Percentiles rank a stretch among this genome's conserved stretches.
These are phyloP conservation scores for Flexamia atlantica DNA, from an alignment of 2,888 invertebrate species.

Conservation along the genomic window DNA sequence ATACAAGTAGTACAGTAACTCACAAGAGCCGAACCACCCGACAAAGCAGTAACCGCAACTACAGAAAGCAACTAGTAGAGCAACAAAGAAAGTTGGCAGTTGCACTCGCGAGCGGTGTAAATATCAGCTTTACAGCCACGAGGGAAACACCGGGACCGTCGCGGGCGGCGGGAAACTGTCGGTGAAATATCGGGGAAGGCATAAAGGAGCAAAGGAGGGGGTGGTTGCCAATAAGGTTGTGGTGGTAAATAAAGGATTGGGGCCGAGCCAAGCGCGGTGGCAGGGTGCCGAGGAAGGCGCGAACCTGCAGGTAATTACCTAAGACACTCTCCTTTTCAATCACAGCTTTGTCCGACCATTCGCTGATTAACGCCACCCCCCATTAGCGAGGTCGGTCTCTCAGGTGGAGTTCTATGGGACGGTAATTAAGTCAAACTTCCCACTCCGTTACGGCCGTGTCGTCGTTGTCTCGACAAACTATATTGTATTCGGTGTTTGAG, in stretches of 20 bases:
- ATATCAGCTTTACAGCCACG: slow-evolving; percentile 1
- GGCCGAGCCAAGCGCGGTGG: slow-evolving; percentile 12
- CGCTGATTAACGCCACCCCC: slow-evolving; percentile 38
- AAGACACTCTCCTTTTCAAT: slow-evolving; percentile 16
- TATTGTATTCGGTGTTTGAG: too few species aligned
- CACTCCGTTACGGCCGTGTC: too few species aligned
- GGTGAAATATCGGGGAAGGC: slow-evolving; percentile 34
- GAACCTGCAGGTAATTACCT: not conserved
- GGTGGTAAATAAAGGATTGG: slow-evolving; percentile 52
- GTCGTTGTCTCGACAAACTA: too few species aligned
- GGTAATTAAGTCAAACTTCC: too few species aligned
- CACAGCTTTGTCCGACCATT: slow-evolving; percentile 35
- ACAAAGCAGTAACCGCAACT: too few species aligned
- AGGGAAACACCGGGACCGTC: not conserved
- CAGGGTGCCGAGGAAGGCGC: slow-evolving; percentile 11
- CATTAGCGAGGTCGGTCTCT: not conserved
- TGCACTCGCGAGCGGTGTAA: not conserved
- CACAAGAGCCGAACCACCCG: too few species aligned
- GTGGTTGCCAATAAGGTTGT: slow-evolving; percentile 34
- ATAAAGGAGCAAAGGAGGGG: not conserved
- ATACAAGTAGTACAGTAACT: too few species aligned
- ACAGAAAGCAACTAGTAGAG: not conserved
- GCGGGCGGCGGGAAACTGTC: not conserved
- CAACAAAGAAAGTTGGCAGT: not conserved
- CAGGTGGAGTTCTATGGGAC: too few species aligned